A percentile compares a stretch with the other conserved stretches of the same genome.
These are phyloP conservation scores for Girardinichthys multiradiatus DNA, from an alignment of 2,113 vertebrate genomes.

Conservation along the genomic window DNA sequence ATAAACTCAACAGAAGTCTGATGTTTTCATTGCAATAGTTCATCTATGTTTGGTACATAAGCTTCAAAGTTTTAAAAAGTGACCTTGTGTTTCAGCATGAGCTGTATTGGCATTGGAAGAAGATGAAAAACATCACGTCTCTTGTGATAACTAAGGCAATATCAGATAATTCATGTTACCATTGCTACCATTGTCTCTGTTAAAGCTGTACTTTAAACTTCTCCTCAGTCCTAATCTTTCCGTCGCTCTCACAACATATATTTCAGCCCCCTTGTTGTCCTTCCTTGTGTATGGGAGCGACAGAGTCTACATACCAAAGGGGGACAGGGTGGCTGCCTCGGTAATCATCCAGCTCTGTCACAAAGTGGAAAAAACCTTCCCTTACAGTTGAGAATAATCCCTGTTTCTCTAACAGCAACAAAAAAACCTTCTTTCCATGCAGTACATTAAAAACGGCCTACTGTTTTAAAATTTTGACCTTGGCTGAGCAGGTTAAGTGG, in stretches of 20 bases:
- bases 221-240: neutral
- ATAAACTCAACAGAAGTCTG: neutral
- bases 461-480: slow-evolving; percentile 65
- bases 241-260: slow-evolving; percentile 24
- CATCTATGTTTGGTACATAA: neutral
- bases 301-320: slow-evolving; percentile 81
- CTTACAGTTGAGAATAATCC: slow-evolving; percentile 73
- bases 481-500: slow-evolving; percentile 65
- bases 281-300: slow-evolving; percentile 57
- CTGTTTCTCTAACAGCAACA: slow-evolving; percentile 44
- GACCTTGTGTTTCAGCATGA: slow-evolving; percentile 7
- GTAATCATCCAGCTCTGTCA: slow-evolving; percentile 68
- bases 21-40: neutral
- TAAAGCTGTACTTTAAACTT: slow-evolving; percentile 52
- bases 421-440: slow-evolving; percentile 33
- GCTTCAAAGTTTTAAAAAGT: slow-evolving; percentile 5
- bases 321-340: slow-evolving; percentile 78
- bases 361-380: slow-evolving; percentile 58
- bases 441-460: slow-evolving; percentile 69
- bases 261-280: slow-evolving; percentile 21
- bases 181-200: slow-evolving; percentile 24
- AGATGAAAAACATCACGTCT: slow-evolving; percentile 20
- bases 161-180: slow-evolving; percentile 21
- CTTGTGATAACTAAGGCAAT: slow-evolving; percentile 4
- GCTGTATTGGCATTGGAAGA: slow-evolving; percentile 1